These are phyloP conservation scores for Notechis scutatus DNA, from an alignment of 2,113 vertebrate species.

Conservation along the genomic window DNA sequence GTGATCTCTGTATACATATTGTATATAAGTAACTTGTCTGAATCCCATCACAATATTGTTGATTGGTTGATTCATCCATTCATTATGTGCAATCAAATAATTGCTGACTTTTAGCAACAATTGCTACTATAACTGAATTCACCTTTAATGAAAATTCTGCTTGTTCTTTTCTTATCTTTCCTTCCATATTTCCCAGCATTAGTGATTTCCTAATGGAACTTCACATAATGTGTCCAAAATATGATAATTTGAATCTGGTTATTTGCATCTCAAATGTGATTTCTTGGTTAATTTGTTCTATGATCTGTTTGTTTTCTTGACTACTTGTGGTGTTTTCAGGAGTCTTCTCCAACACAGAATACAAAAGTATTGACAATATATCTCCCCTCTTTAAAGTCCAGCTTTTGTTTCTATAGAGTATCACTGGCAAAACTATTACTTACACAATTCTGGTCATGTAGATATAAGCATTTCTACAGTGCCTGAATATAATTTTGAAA, in stretches of 20 bases:
- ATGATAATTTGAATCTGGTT: not conserved
- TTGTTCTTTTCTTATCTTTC: not conserved
- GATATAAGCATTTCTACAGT: not conserved
- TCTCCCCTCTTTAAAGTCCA: not conserved
- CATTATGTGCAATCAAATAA: not conserved
- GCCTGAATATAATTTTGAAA: not conserved
- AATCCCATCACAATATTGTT: not conserved
- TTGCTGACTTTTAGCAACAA: not conserved
- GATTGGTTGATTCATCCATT: not conserved
- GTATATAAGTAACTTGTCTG: not conserved
- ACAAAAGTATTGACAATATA: not conserved
- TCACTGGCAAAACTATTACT: not conserved
- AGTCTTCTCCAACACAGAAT: not conserved
- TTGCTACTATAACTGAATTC: not conserved
- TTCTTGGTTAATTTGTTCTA: not conserved
- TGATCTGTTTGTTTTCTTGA: not conserved
- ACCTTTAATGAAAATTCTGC: not conserved
- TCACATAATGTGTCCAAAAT: not conserved
- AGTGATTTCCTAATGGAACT: not conserved
- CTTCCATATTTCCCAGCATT: not conserved
- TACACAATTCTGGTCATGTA: not conserved
- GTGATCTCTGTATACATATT: not conserved
- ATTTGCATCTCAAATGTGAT: not conserved
- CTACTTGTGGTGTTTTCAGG: not conserved
- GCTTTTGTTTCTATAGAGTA: not conserved